Evolutionary conservation across 2,888 invertebrate genomes (phyloP).

Genomic region (Pocota personata): DNA sequence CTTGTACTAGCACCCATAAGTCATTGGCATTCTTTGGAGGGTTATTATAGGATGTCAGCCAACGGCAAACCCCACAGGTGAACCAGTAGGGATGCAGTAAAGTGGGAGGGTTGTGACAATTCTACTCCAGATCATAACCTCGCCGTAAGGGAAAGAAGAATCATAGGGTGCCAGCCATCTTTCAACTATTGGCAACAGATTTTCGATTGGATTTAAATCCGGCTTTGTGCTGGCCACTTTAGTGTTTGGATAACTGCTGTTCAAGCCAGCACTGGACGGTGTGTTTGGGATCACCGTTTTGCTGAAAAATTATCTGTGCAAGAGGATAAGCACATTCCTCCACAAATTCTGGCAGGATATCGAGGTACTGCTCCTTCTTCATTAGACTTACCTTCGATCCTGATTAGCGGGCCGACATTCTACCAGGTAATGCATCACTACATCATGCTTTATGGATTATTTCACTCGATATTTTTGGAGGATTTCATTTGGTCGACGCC

Average conservation of each 20-base stretch:
- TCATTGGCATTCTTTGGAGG: neutral
- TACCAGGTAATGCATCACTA: slow-evolving; percentile 51
- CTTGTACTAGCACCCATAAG: neutral
- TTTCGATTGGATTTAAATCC: slow-evolving; percentile 59
- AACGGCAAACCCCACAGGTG: no score
- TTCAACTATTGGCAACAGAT: slow-evolving; percentile 18
- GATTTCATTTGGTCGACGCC: neutral
- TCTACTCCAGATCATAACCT: no score
- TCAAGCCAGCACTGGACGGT: slow-evolving; percentile 20
- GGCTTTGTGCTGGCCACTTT: slow-evolving; percentile 56
- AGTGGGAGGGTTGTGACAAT: no score
- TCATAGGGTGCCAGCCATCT: neutral
- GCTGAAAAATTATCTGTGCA: neutral
- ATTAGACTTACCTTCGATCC: slow-evolving; percentile 49
- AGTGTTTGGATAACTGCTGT: slow-evolving; percentile 14
- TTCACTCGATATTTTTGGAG: slow-evolving; percentile 1
- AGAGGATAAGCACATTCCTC: slow-evolving; percentile 1
- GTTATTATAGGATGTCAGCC: neutral
- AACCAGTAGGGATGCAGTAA: no score
- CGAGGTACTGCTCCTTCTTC: slow-evolving; percentile 48
- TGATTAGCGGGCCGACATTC: slow-evolving; percentile 39
- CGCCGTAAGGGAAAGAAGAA: no score
- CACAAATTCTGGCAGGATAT: slow-evolving; percentile 17
- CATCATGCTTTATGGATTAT: slow-evolving; percentile 18
- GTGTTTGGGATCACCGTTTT: slow-evolving; percentile 38